Conservation (phyloP, 2,797 vertebrate genomes). For the Malacoraja senta region DNA sequence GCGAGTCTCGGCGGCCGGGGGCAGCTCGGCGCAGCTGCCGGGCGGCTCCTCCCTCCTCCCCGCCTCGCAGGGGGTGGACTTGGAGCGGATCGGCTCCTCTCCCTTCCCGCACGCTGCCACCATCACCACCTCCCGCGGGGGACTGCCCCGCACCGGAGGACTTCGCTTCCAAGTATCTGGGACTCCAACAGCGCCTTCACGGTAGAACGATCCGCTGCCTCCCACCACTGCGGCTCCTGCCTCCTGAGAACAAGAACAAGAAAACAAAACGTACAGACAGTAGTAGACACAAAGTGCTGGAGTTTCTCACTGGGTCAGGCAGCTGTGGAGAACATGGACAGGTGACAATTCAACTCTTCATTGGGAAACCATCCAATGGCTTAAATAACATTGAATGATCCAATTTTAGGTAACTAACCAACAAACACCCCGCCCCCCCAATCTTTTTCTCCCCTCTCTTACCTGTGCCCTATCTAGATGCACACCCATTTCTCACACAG, state of each 20-base stretch:
- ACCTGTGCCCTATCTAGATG: too few relatives aligned
- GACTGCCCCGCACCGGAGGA: background rate
- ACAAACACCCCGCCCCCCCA: too few relatives aligned
- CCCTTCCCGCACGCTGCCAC: slow-evolving; percentile 41
- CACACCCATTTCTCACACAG: too few relatives aligned
- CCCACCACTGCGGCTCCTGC: slow-evolving; percentile 53
- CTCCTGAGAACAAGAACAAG: slow-evolving; percentile 45
- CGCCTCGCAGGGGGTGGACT: slow-evolving; percentile 44
- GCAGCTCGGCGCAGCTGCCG: too few relatives aligned
- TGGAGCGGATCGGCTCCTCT: slow-evolving; percentile 47
- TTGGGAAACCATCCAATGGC: too few relatives aligned
- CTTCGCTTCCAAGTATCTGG: slow-evolving; percentile 55
- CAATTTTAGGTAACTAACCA: too few relatives aligned
- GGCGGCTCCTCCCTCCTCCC: slow-evolving; percentile 41
- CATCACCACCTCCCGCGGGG: slow-evolving; percentile 39
- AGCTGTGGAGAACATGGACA: too few relatives aligned
- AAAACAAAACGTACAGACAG: background rate
- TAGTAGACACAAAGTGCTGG: too few relatives aligned
- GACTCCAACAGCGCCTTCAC: slow-evolving; percentile 57
- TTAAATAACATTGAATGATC: too few relatives aligned
- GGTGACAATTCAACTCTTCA: too few relatives aligned
- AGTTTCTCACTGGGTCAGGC: too few relatives aligned
- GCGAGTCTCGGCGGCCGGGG: background rate
- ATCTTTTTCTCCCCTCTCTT: too few relatives aligned
- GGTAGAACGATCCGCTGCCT: slow-evolving; percentile 52